These are phyloP conservation scores for Paraplagusia blochii DNA, from an alignment of 2,113 vertebrate species.

Conservation along the genomic window DNA sequence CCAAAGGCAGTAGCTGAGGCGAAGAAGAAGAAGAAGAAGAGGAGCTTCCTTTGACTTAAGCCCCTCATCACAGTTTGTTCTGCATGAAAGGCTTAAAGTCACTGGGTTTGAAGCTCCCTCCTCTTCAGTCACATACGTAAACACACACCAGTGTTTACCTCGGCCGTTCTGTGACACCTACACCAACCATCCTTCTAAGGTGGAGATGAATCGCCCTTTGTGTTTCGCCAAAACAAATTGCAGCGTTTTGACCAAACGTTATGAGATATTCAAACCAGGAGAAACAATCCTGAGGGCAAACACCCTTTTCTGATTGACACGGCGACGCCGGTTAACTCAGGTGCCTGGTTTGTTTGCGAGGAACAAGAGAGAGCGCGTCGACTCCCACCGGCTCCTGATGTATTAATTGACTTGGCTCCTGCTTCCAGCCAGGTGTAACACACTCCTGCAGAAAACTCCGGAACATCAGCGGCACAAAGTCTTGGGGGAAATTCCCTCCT, in stretches of 20 bases:
- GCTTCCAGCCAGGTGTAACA: slow-evolving; percentile 47
- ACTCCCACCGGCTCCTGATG: slow-evolving; percentile 40
- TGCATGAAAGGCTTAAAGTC: slow-evolving; percentile 73
- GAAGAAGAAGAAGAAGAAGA: slow-evolving; percentile 50
- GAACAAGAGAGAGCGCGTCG: slow-evolving; percentile 28
- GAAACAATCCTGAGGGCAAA: slow-evolving; percentile 14
- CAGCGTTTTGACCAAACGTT: neutral
- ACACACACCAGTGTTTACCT: slow-evolving; percentile 49
- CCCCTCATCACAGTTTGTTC: slow-evolving; percentile 68
- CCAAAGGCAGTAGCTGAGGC: slow-evolving; percentile 59
- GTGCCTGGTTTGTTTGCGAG: slow-evolving; percentile 52
- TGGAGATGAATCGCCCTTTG: too few relatives aligned
- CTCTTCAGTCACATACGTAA: slow-evolving; percentile 60
- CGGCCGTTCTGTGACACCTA: slow-evolving; percentile 44
- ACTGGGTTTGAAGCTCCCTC: slow-evolving; percentile 71
- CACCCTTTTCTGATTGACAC: slow-evolving; percentile 13
- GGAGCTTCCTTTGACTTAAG: slow-evolving; percentile 58
- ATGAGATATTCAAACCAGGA: neutral
- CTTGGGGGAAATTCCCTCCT: slow-evolving; percentile 39
- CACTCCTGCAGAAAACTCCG: slow-evolving; percentile 24
- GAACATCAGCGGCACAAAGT: slow-evolving; percentile 13
- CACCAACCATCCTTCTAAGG: slow-evolving; percentile 2
- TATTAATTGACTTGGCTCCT: slow-evolving; percentile 57
- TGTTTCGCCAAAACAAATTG: too few relatives aligned
- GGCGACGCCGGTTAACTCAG: slow-evolving; percentile 25